Conservation (phyloP, 1,140 invertebrate species). For the Sinella curviseta region DNA sequence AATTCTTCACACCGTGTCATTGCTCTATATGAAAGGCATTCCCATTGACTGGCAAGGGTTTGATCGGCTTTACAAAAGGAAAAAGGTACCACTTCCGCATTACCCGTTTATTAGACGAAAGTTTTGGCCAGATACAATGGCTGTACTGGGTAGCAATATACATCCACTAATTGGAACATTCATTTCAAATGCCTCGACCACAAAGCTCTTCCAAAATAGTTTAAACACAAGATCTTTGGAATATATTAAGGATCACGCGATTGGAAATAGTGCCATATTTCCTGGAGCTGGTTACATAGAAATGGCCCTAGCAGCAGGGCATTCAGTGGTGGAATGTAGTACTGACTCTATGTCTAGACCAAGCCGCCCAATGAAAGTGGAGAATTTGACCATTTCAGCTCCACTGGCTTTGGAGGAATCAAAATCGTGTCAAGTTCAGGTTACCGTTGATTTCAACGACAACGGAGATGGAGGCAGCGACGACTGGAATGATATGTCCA, state of each 20-base stretch:
- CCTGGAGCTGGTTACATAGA: not conserved
- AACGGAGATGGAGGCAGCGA: not conserved
- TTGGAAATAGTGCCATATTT: not conserved
- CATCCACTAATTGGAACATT: not conserved
- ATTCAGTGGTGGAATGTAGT: not conserved
- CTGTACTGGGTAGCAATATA: not conserved
- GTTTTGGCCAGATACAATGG: slow-evolving; percentile 5
- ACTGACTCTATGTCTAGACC: not conserved
- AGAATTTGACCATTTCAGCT: not conserved
- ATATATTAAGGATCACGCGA: slow-evolving; percentile 5
- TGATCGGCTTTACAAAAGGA: not conserved
- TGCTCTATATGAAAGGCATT: not conserved
- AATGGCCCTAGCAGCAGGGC: slow-evolving; percentile 17
- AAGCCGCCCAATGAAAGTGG: not conserved
- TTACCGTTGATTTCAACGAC: not conserved
- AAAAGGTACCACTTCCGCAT: slow-evolving; percentile 5
- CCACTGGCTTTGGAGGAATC: not conserved
- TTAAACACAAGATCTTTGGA: not conserved
- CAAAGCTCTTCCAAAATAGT: slow-evolving; percentile 3
- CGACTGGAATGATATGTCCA: not conserved
- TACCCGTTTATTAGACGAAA: not conserved
- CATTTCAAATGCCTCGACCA: not conserved
- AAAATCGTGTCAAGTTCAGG: slow-evolving; percentile 21
- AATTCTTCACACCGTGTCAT: not conserved
- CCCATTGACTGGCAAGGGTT: slow-evolving; percentile 21